Base-by-base conservation (phyloP, 2,113 vertebrate species). In the Ascaphus truei region DNA sequence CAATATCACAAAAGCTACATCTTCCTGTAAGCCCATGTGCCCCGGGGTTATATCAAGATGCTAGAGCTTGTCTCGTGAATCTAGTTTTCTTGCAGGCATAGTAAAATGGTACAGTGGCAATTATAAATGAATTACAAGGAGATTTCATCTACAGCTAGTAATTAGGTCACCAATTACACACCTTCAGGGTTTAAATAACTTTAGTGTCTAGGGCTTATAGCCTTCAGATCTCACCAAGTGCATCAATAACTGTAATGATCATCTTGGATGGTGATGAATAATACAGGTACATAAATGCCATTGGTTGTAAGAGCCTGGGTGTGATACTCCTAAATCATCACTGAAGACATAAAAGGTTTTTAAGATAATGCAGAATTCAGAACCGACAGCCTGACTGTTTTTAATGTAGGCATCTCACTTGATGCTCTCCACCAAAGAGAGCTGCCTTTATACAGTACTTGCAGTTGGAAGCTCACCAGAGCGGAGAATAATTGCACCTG, bases 61-160 rank as follows among this genome's bases (percentile, higher is more conserved):
- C n/a, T n/a, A n/a, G n/a, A n/a, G n/a, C n/a, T n/a, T n/a, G n/a
- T n/a, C n/a, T n/a, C n/a, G n/a, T n/a, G n/a, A n/a, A n/a, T n/a
- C n/a, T 43, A 43, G 39, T 15, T 43, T 16, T 16, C 7, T 13
- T 43, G 15, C 7, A 3, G 43, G 16, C 16, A 22, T 47, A 22
- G 7, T 47, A 22, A 47, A 22, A 12, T 9, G 16, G 43, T 22
- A 22, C 43, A 47, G 43, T 47, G 23, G 43, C 23, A 47, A 47
- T 47, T 47, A 23, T 22, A 22, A 47, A 47, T 47, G 16, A 45
- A 66, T 66, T 56, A 66, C 63, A 56, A 66, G 50, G 63, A 33
- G 63, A 66, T 56, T 56, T 36, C 29, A 37, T 39, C 37, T 66
- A 36, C 10, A 56, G 51, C 36, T 56, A 23, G 36, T 66, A 66